Evolutionary conservation across 2,113 vertebrate species (phyloP).

Genomic region (Bubo bubo): DNA sequence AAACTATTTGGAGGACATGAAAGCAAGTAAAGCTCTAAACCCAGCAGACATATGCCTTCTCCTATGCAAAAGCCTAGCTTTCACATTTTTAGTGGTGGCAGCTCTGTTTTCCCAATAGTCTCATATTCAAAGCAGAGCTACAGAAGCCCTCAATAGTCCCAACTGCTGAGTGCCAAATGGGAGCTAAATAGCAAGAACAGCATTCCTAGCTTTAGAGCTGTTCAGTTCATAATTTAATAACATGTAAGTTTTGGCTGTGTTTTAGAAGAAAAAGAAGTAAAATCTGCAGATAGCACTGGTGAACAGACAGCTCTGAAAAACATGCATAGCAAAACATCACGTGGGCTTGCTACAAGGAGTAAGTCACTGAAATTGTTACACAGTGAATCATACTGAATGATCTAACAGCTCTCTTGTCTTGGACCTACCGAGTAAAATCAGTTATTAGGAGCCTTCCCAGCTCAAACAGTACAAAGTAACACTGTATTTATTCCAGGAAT

Average conservation of each 20-base stretch:
- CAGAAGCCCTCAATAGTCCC: background rate
- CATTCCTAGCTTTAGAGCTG: background rate
- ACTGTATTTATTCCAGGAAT: background rate
- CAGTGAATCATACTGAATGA: background rate
- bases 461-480: background rate
- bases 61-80: background rate
- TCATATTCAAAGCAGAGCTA: background rate
- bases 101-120: background rate
- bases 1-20: background rate
- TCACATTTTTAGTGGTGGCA: background rate
- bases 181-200: background rate
- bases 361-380: background rate
- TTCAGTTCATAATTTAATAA: background rate
- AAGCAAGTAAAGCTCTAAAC: background rate
- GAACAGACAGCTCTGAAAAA: background rate
- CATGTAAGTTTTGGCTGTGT: background rate
- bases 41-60: background rate
- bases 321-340: background rate
- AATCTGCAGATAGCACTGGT: background rate
- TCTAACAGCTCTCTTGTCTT: background rate
- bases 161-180: background rate
- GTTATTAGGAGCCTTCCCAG: background rate
- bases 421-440: background rate
- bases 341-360: background rate
- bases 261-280: background rate